Percentiles rank a stretch among this genome's conserved stretches.
phyloP scores from a whole-genome alignment of 2,113 vertebrate genomes.

The Leptobrachium leishanense region DNA sequence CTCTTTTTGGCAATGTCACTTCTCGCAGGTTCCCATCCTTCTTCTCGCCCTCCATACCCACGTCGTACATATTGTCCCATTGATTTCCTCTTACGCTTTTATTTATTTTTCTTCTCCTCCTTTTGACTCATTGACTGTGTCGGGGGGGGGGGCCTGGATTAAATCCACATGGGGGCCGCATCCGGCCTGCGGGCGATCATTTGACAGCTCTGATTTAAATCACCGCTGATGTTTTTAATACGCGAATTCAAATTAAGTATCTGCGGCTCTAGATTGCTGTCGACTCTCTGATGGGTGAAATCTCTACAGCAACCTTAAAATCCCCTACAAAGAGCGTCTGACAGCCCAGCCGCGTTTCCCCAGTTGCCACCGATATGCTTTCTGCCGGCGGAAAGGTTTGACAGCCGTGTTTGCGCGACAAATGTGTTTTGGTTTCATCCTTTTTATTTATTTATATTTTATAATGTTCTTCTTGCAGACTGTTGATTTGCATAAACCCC shows the following conservation, averaged over 20 bases:
- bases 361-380: neutral
- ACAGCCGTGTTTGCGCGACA: conserved; percentile 20
- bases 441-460: too few species aligned
- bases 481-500: too few species aligned
- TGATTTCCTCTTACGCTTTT: conserved; percentile 43
- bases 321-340: neutral
- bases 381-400: neutral
- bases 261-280: conserved; percentile 5
- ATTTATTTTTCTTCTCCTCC: conserved; percentile 43
- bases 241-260: conserved; percentile 35
- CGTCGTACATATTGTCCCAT: conserved; percentile 33
- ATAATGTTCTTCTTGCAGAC: too few species aligned
- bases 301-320: neutral
- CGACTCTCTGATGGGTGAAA: conserved; percentile 3
- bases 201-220: conserved; percentile 44
- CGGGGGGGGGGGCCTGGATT: conserved; percentile 31
- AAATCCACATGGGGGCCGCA: conserved; percentile 43
- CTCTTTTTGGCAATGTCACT: neutral
- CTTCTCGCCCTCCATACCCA: neutral
- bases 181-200: conserved; percentile 40
- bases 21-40: neutral
- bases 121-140: conserved; percentile 42
- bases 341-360: neutral
- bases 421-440: conserved; percentile 21
- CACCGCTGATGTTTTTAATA: conserved; percentile 44